phyloP scores from a whole-genome alignment of 2,888 invertebrate genomes.

The Drosophila percnosoma region DNA sequence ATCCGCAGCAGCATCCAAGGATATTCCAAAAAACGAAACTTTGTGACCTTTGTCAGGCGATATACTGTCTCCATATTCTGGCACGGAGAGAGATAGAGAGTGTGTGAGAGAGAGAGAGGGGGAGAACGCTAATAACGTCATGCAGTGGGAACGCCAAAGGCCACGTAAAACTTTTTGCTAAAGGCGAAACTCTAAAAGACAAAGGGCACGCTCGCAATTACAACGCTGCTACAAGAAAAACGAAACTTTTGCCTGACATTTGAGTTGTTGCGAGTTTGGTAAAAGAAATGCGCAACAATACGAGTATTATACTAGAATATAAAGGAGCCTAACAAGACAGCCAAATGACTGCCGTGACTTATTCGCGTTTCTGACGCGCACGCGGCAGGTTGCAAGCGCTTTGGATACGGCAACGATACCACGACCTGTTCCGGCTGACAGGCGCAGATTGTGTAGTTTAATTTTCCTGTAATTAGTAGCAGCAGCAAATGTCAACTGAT shows the following conservation, averaged over 20 bases:
- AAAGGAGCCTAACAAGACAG: conserved; percentile 34
- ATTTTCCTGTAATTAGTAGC: conserved; percentile 74
- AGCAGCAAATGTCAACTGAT: conserved; percentile 63
- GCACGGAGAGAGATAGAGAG: conserved; percentile 1
- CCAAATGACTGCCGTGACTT: conserved; percentile 70
- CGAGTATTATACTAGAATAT: conserved; percentile 31
- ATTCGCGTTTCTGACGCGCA: conserved; percentile 68
- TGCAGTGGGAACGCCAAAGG: conserved; percentile 30
- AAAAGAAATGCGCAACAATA: conserved; percentile 75
- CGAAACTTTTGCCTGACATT: conserved; percentile 70
- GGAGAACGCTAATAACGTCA: conserved; percentile 50
- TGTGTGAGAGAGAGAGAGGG: conserved; percentile 9
- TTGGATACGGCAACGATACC: conserved; percentile 15
- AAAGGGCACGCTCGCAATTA: conserved; percentile 71
- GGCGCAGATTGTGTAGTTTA: conserved; percentile 33
- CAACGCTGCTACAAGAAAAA: conserved; percentile 46
- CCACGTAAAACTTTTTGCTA: conserved; percentile 51
- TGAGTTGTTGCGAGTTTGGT: conserved; percentile 49
- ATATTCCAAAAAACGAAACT: conserved; percentile 10
- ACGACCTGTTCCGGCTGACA: conserved; percentile 14
- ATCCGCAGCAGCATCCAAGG: conserved; percentile 29
- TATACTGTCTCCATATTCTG: conserved; percentile 21
- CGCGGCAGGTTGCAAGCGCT: conserved; percentile 56
- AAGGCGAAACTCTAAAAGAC: conserved; percentile 57
- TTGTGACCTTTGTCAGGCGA: conserved; percentile 44